These are phyloP conservation scores for Dinoponera quadriceps DNA, from an alignment of 1,140 invertebrate species.

Conservation along the genomic window DNA sequence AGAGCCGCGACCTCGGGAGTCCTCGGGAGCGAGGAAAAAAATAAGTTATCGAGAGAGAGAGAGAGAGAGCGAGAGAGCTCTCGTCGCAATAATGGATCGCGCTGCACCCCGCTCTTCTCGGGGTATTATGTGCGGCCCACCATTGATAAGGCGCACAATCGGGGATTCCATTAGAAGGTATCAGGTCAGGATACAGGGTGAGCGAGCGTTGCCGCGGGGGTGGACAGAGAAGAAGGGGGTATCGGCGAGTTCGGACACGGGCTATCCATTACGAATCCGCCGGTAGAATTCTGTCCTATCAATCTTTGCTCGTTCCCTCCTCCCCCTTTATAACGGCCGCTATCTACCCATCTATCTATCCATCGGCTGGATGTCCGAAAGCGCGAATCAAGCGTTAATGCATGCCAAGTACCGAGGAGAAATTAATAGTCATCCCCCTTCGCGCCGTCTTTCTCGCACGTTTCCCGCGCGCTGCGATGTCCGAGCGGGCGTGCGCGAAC, in stretches of 20 bases:
- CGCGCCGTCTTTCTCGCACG: slow-evolving; percentile 69
- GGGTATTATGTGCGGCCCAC: slow-evolving; percentile 56
- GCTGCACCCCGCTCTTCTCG: slow-evolving; percentile 51
- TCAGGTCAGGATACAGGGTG: slow-evolving; percentile 63
- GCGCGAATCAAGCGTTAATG: slow-evolving; percentile 77
- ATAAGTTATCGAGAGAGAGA: slow-evolving; percentile 75
- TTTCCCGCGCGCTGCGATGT: slow-evolving; percentile 46
- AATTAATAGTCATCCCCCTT: slow-evolving; percentile 78
- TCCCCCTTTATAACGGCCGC: slow-evolving; percentile 25
- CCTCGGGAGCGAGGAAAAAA: slow-evolving; percentile 51
- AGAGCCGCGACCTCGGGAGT: slow-evolving; percentile 17
- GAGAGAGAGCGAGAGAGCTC: slow-evolving; percentile 57
- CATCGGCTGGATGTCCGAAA: slow-evolving; percentile 70
- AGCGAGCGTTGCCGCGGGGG: slow-evolving; percentile 11
- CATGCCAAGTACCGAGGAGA: slow-evolving; percentile 74
- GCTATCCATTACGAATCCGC: slow-evolving; percentile 80
- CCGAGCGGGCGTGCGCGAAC: neutral
- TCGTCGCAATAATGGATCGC: slow-evolving; percentile 68
- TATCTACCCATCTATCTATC: slow-evolving; percentile 51
- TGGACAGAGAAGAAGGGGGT: slow-evolving; percentile 52
- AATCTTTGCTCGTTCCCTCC: slow-evolving; percentile 72
- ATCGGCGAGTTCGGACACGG: slow-evolving; percentile 78
- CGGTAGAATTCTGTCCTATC: slow-evolving; percentile 76
- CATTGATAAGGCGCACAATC: slow-evolving; percentile 79
- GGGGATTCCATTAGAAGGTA: slow-evolving; percentile 80